Evolutionary conservation across 2,888 invertebrate species (phyloP), one percentile per base, ranked within the genome.

Genomic region (Leucophenga maculata): DNA sequence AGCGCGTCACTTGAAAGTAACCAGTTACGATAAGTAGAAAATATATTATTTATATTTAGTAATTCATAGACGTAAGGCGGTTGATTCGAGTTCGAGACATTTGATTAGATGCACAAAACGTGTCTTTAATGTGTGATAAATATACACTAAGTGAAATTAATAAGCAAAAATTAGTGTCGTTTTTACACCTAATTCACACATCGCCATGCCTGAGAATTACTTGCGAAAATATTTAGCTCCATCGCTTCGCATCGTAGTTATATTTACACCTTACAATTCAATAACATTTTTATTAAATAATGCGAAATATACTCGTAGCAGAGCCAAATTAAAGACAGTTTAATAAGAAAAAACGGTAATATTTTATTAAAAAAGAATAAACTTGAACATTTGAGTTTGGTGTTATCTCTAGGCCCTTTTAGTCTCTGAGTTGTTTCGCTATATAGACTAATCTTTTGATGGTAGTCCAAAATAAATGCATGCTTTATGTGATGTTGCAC

Each of bases 41-140:
- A 11, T 39, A 39, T 6, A 39, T 39, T 11, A 39, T 39, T 39
- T 39, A 39, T 39, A 8, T 8, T 39, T 6, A 6, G 1, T 6
- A 39, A 1, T 39, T 39, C 46, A 46, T 14, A 55, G 55, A 20
- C 22, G 26, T 22, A 22, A 46, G 2, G 46, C 46, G 55, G 55
- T 55, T 22, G 26, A 4, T 26, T 3, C 4, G 26, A 26, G 26
- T 26, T 26, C n/a, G n/a, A 26, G 26, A 26, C 4, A 26, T 4
- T 26, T 26, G 26, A 2, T 26, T 26, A 26, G 26, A 26, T 26
- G 2, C 3, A 1, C 8, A 31, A 59, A 59, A 59, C 57, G 57
- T 59, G 57, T n/a, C 57, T 26, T 14, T n/a, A 32, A 31, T 11
- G 32, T 59, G 57, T 59, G 57, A 31, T 59, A 59, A 59, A 59